Evolutionary conservation across 2,113 vertebrate genomes (phyloP).

Genomic region (Cranoglanis bouderius): DNA sequence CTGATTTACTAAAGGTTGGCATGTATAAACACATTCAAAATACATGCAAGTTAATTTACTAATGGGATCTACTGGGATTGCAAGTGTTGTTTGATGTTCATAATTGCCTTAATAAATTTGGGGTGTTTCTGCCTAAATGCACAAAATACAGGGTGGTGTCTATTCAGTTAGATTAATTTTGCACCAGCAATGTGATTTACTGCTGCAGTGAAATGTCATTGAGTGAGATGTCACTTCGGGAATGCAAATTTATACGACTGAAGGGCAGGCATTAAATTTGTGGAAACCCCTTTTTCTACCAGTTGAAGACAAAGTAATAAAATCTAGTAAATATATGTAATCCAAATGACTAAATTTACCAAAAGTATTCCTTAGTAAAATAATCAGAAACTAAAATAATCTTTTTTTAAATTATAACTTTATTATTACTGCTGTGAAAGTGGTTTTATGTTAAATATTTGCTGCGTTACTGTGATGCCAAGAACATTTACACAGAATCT

Average conservation of each 20-base stretch:
- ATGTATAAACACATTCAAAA: background rate
- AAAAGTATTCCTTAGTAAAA: background rate
- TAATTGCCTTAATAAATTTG: background rate
- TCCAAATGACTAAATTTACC: background rate
- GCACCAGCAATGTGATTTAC: background rate
- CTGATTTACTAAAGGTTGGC: background rate
- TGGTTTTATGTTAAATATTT: background rate
- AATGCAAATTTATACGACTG: background rate
- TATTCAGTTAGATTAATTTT: background rate
- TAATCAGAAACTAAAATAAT: background rate
- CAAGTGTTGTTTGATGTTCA: background rate
- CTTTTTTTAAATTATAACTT: background rate
- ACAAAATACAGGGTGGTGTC: background rate
- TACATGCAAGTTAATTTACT: background rate
- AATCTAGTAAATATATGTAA: background rate
- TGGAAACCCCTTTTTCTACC: background rate
- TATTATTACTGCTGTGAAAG: background rate
- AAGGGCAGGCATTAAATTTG: background rate
- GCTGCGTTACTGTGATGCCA: background rate
- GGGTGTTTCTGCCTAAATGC: background rate
- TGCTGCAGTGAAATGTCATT: background rate
- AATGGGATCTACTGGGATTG: background rate
- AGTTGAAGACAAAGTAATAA: background rate
- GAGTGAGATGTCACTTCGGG: background rate
- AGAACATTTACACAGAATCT: background rate